Evolutionary conservation across 1,140 invertebrate genomes (phyloP).

Genomic region (Magallana angulata): DNA sequence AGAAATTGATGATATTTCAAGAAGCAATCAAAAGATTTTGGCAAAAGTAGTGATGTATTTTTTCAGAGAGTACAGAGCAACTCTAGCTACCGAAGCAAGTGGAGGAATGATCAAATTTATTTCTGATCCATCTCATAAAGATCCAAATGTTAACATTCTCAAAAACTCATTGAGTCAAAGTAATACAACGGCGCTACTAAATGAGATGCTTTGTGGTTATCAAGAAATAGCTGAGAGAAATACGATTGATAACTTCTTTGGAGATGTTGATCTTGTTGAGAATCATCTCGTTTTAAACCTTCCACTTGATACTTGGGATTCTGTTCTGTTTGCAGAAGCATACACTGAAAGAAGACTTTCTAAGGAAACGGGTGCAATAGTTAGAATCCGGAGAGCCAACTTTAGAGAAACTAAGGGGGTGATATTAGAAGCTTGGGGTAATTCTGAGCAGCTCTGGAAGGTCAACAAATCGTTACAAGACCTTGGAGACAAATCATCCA

Average conservation of each 20-base stretch:
- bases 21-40: not conserved
- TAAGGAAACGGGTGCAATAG: conserved; percentile 15
- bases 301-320: conserved; percentile 39
- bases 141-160: not conserved
- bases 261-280: conserved; percentile 4
- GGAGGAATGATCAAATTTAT: not conserved
- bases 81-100: not conserved
- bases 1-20: not conserved
- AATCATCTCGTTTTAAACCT: conserved; percentile 35
- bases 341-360: conserved; percentile 30
- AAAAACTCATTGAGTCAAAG: not conserved
- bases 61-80: conserved; percentile 6
- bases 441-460: conserved; percentile 7
- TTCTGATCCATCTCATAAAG: not conserved
- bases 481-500: conserved; percentile 40
- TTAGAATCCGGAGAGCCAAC: conserved; percentile 37
- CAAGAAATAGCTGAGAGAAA: conserved; percentile 39
- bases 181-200: not conserved
- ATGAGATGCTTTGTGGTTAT: conserved; percentile 41
- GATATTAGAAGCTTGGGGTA: conserved; percentile 39
- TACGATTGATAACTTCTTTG: conserved; percentile 30
- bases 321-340: conserved; percentile 37
- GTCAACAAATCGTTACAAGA: conserved; percentile 38
- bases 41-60: not conserved
- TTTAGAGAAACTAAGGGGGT: conserved; percentile 34